Evolutionary conservation across 53 echinoderm and acorn worm species (phyloP).

Genomic region (Astropecten irregularis): DNA sequence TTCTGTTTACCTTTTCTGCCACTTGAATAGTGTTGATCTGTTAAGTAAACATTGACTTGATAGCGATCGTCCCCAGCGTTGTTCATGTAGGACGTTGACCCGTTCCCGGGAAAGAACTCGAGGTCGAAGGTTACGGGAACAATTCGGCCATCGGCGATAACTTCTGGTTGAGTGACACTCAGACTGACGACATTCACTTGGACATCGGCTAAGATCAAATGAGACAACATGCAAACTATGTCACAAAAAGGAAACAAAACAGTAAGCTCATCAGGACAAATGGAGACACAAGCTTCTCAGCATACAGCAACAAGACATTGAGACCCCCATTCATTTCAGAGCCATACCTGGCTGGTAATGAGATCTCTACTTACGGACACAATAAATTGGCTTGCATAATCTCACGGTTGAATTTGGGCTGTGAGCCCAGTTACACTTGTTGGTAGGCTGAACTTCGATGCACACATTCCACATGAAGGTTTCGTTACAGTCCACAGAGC

Average conservation of each 20-base stretch:
- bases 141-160: constrained; percentile 5
- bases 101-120: constrained; percentile 27
- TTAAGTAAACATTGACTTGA: constrained; percentile 26
- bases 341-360: too few species aligned
- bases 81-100: constrained; percentile 38
- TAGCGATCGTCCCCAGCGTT: constrained; percentile 40
- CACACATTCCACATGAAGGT: constrained; percentile 23
- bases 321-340: too few species aligned
- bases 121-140: constrained; percentile 37
- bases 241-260: too few species aligned
- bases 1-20: too few species aligned
- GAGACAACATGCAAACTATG: too few species aligned
- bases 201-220: constrained; percentile 37
- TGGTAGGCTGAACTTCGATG: constrained; percentile 17
- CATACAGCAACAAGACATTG: too few species aligned
- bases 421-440: constrained; percentile 14
- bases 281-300: neutral
- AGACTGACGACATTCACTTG: constrained; percentile 11
- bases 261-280: too few species aligned
- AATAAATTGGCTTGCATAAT: constrained; percentile 26
- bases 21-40: neutral
- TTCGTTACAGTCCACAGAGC: constrained; percentile 3
- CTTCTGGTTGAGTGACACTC: neutral
- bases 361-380: constrained; percentile 32
- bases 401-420: constrained; percentile 1